phyloP scores from a whole-genome alignment of 1,140 invertebrate species.

The Pygmarrhopalites habei region DNA sequence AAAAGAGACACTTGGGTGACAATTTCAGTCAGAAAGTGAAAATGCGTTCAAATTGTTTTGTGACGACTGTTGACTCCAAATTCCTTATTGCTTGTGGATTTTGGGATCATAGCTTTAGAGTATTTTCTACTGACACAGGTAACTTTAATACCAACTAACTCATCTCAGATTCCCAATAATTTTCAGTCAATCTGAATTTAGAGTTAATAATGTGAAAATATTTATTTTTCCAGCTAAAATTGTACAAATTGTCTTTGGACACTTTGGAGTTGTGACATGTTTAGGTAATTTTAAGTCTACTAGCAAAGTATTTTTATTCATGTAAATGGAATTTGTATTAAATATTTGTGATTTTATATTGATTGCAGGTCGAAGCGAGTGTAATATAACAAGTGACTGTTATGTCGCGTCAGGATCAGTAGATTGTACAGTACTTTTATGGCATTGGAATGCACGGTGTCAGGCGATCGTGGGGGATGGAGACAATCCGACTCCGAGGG shows the following conservation, averaged over 20 bases:
- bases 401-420: constrained; percentile 96
- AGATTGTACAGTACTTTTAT: constrained; percentile 94
- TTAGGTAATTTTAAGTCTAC: no score
- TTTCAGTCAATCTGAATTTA: neutral
- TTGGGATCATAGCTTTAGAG: constrained; percentile 98
- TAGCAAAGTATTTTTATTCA: no score
- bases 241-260: constrained; percentile 95
- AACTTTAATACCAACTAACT: constrained; percentile 38
- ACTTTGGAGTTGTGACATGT: constrained; percentile 97
- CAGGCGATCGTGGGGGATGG: constrained; percentile 95
- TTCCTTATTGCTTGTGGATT: constrained; percentile 98
- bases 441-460: constrained; percentile 96
- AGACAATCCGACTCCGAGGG: constrained; percentile 85
- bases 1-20: constrained; percentile 82
- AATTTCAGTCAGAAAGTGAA: constrained; percentile 93
- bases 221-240: constrained; percentile 71
- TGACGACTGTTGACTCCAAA: constrained; percentile 91
- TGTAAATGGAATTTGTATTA: no score
- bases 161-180: neutral
- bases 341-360: no score
- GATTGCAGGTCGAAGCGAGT: constrained; percentile 93
- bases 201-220: neutral
- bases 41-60: constrained; percentile 88
- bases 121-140: constrained; percentile 95
- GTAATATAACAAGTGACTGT: constrained; percentile 96